Conservation (phyloP, 1,140 invertebrate species). For the Drosophila leontia region DNA sequence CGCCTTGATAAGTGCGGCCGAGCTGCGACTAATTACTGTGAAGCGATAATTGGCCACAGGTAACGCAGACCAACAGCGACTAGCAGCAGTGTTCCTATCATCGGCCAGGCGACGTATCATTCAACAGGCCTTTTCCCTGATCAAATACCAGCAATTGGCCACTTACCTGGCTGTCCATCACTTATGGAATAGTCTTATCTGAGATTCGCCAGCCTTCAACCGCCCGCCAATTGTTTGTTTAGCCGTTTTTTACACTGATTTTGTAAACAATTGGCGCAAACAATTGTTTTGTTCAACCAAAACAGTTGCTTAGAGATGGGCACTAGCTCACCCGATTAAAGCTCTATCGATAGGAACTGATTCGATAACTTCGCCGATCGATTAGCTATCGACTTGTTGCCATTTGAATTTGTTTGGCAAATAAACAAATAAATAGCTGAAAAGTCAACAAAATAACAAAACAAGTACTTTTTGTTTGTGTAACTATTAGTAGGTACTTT, state of each 20-base stretch:
- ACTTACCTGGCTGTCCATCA: conserved; percentile 77
- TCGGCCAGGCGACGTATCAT: background rate
- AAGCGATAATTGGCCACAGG: conserved; percentile 45
- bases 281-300: conserved; percentile 29
- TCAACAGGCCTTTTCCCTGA: background rate
- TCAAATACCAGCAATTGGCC: background rate
- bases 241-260: conserved; percentile 14
- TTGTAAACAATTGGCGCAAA: conserved; percentile 33
- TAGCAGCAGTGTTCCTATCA: background rate
- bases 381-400: conserved; percentile 1
- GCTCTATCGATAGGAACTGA: background rate
- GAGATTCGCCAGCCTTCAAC: conserved; percentile 55
- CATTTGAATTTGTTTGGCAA: conserved; percentile 21
- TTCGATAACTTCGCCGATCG: background rate
- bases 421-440: conserved; percentile 39
- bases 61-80: background rate
- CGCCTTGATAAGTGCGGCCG: conserved; percentile 56
- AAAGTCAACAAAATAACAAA: conserved; percentile 21
- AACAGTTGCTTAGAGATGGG: conserved; percentile 29
- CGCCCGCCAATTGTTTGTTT: conserved; percentile 55
- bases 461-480: conserved; percentile 18
- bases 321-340: background rate
- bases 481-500: conserved; percentile 5
- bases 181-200: conserved; percentile 45
- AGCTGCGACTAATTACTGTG: conserved; percentile 58